Evolutionary conservation across 2,888 invertebrate genomes (phyloP), one percentile per base, ranked within the genome.

Genomic region (Drosophila ustulata): DNA sequence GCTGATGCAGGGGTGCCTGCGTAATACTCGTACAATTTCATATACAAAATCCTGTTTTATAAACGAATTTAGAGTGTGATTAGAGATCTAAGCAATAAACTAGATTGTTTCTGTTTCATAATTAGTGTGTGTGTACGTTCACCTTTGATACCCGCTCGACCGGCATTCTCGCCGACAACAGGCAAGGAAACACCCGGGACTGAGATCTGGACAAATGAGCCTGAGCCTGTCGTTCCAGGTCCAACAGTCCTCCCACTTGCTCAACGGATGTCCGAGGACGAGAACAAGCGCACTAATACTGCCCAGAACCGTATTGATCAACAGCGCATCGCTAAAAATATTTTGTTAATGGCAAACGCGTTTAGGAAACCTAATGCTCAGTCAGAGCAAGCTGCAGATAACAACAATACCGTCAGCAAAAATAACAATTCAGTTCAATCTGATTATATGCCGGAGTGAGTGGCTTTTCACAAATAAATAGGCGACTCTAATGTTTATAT

Each of bases 41-140:
- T 8, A 39, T 34, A 59, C 32, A 61, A 49, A 65, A 57, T 59
- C 68, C 69, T 52, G 64, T 74, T 79, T 70, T 41, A 46, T 18
- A 75, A 66, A 75, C 70, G 57, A 77, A 67, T 68, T 77, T 71
- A 72, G 78, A 86, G 74, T 82, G 80, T 81, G 79, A 87, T 81
- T 89, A 89, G 75, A 25, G 11, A 8, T 51, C 4, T 80, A 83
- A 75, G 75, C 47, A 75, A 73, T 71, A 66, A 76, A 76, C 67
- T 51, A 47, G 32, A 63, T 68, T 55, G 63, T 63, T 63, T 56
- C 39, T 56, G 63, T 63, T 56, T 47, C 63, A 56, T 49, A 56
- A 51, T 37, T 72, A 96, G 96, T 79, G 96, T 96, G 46, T 97
- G 96, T 92, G 95, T 96, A 78, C 95, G 97, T 73, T 97, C 97